A percentile compares a stretch with the other conserved stretches of the same genome.
These are phyloP conservation scores for Pteria penguin DNA, from an alignment of 2,888 invertebrate genomes.

Conservation along the genomic window DNA sequence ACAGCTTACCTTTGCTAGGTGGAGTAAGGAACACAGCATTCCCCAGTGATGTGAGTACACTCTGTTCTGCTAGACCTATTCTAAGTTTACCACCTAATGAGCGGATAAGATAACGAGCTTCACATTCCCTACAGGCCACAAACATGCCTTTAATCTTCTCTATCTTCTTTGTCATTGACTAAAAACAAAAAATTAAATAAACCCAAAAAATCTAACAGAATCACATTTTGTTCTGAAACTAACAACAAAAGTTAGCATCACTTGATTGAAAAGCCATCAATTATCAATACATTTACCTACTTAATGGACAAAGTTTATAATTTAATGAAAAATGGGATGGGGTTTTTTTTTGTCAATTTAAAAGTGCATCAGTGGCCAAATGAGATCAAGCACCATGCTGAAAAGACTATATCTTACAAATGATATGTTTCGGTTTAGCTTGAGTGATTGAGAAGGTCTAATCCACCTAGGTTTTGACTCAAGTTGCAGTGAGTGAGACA, in stretches of 20 bases:
- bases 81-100: conserved; percentile 95
- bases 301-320: no score
- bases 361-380: no score
- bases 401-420: no score
- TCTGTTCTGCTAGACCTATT: conserved; percentile 98
- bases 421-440: no score
- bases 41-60: conserved; percentile 93
- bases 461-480: background rate
- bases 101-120: conserved; percentile 93
- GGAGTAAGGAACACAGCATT: conserved; percentile 90
- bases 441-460: no score
- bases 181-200: conserved; percentile 18
- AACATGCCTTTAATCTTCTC: conserved; percentile 94
- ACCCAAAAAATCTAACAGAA: conserved; percentile 1
- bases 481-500: background rate
- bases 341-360: no score
- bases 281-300: no score
- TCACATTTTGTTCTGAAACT: no score
- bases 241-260: no score
- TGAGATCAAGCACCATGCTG: no score
- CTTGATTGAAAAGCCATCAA: no score
- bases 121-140: conserved; percentile 91
- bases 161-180: conserved; percentile 87
- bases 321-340: no score
- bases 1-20: conserved; percentile 84